phyloP scores from a whole-genome alignment of 2,797 vertebrate species.

The Natrix natrix region DNA sequence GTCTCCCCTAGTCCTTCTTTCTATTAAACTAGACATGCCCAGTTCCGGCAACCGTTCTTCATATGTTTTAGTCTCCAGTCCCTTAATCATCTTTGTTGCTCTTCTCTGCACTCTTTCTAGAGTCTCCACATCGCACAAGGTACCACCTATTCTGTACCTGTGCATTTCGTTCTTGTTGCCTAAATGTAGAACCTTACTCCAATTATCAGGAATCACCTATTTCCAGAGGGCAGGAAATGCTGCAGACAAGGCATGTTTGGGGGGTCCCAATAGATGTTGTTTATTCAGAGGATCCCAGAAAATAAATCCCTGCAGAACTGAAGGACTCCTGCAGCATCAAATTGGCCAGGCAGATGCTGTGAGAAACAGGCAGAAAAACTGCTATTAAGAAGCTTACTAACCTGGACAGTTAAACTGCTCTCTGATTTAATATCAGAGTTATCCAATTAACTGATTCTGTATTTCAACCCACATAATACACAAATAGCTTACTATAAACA shows the following conservation, averaged over 20 bases:
- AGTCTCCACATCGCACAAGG: too few species aligned
- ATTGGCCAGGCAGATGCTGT: neutral
- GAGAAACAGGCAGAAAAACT: neutral
- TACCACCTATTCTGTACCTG: too few species aligned
- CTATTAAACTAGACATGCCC: too few species aligned
- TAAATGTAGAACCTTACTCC: too few species aligned
- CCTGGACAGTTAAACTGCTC: slow-evolving; percentile 32
- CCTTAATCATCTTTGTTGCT: too few species aligned
- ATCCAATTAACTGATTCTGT: slow-evolving; percentile 11
- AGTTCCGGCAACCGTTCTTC: too few species aligned
- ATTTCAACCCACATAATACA: neutral
- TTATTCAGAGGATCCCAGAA: neutral
- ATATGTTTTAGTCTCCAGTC: too few species aligned
- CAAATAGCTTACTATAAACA: neutral
- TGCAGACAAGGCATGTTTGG: neutral
- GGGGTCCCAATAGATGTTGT: neutral
- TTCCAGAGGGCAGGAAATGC: neutral
- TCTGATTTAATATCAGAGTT: slow-evolving; percentile 32
- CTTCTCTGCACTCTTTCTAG: too few species aligned
- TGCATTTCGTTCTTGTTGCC: too few species aligned
- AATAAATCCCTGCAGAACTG: neutral
- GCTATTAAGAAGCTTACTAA: neutral
- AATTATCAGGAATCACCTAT: neutral
- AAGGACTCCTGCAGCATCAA: neutral
- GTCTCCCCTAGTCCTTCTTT: too few species aligned